Base-by-base conservation (phyloP, 2,113 vertebrate species). In the Coptodon rendalli region DNA sequence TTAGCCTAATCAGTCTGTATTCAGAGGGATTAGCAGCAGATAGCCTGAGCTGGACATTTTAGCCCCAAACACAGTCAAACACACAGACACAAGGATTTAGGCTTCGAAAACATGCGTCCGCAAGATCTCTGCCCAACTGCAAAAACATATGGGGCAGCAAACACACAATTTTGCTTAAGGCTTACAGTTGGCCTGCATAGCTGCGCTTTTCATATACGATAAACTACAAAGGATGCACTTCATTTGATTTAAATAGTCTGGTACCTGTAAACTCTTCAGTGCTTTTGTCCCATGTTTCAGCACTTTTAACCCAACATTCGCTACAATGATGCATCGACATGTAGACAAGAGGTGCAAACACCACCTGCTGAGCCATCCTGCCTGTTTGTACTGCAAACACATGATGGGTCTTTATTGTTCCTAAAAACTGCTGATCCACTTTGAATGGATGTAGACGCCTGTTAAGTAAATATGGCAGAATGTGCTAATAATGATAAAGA, bases 11-110 rank as follows among this genome's bases (percentile, higher is more conserved):
- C 93, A 89, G 89, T 87, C 84, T 93, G 92, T 89, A 81, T 94
- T 93, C 90, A 85, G 90, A 87, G 84, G 93, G 94, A 95, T 95
- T 95, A 95, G 88, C 81, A 61, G 85, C 88, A 92, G 93, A 95
- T 94, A 88, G 89, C 88, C 63, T 17, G 5, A 91, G 93, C 89
- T 91, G 91, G 89, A 92, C 93, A 93, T 91, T 91, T 90, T 83
- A 76, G 66, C 81, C 83, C 84, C 82, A 91, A 89, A 94, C 86
- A 84, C 59, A 24, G 31, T 90, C 54, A 57, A 82, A 91, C 54
- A 88, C 90, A 87, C 84, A 91, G 86, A 89, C 31, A 80, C 90
- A 80, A 81, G 53, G 87, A 94, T 88, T 91, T 87, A 90, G 63
- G 50, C 22, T 93, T 87, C 24, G 84, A 79, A 86, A 87, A 91